Evolutionary conservation across 2,797 vertebrate species (phyloP), one percentile per base, ranked within the genome.

Genomic region (Carduelis carduelis): DNA sequence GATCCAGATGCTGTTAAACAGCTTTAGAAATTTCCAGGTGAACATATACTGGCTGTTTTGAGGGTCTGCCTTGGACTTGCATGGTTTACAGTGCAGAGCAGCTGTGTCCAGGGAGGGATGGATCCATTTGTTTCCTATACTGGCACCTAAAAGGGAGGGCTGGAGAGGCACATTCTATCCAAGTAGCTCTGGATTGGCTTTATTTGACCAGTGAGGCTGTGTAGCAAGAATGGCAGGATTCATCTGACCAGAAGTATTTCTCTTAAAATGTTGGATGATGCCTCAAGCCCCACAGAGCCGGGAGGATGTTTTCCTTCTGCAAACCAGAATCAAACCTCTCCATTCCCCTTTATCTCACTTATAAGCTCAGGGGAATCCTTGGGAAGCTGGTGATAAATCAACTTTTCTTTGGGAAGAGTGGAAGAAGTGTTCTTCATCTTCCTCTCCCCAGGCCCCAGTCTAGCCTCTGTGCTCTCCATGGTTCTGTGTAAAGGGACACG

Each of bases 231-330:
- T 17, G 19, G 85, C 68, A 61, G 43, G 43, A 72, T 63, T 77
- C 75, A 19, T 43, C 64, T 64, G 57, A 46, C 49, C 77, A 78
- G 28, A 76, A 82, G 3, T 18, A 30, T 27, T 77, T 85, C 41
- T 60, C 80, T 81, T 83, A 30, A 70, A 69, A 79, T 5, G 13
- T 46, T 53, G 64, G 57, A 14, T 24, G 39, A 69, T 22, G n/a
- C 28, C 87, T 69, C 0, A 0, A 87, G 82, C 21, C 43, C 39
- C 0, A 0, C 27, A 56, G 87, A 66, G 47, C 23, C 23, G 22
- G 27, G 46, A 82, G 65, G 8, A 13, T 8, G 20, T 74, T 95
- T 82, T 84, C 35, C 26, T 60, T 63, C 63, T 63, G 35, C n/a
- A 49, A 76, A 65, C 28, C 26, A 46, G 61, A 72, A 70, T 22